Base-by-base conservation (phyloP, 2,797 vertebrate species). In the Notolepis coatsorum region DNA sequence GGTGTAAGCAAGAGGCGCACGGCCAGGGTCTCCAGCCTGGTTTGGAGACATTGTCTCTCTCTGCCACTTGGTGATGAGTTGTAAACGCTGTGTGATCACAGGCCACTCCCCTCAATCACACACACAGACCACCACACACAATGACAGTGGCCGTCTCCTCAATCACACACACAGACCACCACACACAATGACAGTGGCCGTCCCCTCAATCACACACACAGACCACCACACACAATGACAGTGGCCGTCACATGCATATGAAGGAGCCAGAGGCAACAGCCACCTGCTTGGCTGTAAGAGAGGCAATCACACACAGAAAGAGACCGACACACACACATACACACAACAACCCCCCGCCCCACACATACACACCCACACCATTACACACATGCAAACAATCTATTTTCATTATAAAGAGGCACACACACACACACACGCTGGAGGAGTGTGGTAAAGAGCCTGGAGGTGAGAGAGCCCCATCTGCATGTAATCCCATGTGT, bases 401-500 rank as follows among this genome's bases (percentile, higher is more conserved):
- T 57, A 27, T 20, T 39, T 51, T 33, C 23, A 1, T 41, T 37
- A 61, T 28, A 51, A 18, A 50, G 23, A 71, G 21, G 20, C 42
- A 57, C 56, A 71, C 58, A 59, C 51, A 52, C 31, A 47, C 23
- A 56, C 13, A 62, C 3, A 54, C 3, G 50, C 6, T 35, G 7
- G 13, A 21, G 13, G 49, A 39, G 68, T 63, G 61, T 83, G 78
- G 67, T 80, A 75, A 82, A 79, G 21, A 81, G 84, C 79, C 75
- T 67, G 12, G 86, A 90, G 77, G 80, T 87, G 82, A 81, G 43
- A 63, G 67, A 70, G 84, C 68, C 80, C 82, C 87, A 91, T 91
- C 86, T 90, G 88, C 89, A 89, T 90, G 84, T 84, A 88, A 89
- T 90, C 85, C 86, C 79, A 84, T 88, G 80, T 88, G 74, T 84